These are phyloP conservation scores for Glaucomys volans DNA, from an alignment of 2,113 vertebrate genomes.

Conservation along the genomic window DNA sequence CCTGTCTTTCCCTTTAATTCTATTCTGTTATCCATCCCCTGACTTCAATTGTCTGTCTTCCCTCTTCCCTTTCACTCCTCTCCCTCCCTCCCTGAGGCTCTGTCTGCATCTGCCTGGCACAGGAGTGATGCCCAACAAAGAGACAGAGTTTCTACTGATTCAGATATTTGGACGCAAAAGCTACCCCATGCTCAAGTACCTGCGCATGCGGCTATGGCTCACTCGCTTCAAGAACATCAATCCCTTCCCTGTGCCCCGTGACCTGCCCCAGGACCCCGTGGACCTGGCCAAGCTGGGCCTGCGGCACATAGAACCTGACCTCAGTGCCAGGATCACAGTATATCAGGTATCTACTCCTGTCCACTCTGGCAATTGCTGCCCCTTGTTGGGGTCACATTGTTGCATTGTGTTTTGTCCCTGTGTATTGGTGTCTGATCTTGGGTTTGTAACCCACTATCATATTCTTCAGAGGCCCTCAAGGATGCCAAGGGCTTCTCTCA, in stretches of 20 bases:
- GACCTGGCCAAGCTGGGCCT: constrained; percentile 90
- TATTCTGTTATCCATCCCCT: not conserved
- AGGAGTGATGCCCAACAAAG: constrained; percentile 91
- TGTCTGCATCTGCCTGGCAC: not conserved
- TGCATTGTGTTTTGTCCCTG: not conserved
- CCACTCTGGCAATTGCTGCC: accelerated
- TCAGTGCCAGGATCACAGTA: constrained; percentile 87
- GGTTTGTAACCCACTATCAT: not conserved
- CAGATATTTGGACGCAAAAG: constrained; percentile 92
- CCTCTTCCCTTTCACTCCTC: too few species aligned
- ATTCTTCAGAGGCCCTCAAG: not conserved
- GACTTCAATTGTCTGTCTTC: not conserved
- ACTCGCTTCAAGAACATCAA: constrained; percentile 90
- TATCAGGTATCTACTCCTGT: constrained; percentile 88
- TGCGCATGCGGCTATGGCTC: constrained; percentile 94
- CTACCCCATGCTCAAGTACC: constrained; percentile 92
- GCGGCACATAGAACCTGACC: constrained; percentile 89
- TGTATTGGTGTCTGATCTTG: not conserved
- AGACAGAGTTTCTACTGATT: constrained; percentile 92
- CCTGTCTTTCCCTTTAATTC: not conserved
- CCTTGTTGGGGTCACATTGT: too few species aligned
- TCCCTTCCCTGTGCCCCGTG: constrained; percentile 89
- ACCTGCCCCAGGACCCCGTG: constrained; percentile 89
- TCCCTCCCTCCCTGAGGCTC: not conserved
- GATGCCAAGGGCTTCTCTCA: not conserved